Conservation (phyloP, 2,797 vertebrate species). For the Cirrhinus mrigala region DNA sequence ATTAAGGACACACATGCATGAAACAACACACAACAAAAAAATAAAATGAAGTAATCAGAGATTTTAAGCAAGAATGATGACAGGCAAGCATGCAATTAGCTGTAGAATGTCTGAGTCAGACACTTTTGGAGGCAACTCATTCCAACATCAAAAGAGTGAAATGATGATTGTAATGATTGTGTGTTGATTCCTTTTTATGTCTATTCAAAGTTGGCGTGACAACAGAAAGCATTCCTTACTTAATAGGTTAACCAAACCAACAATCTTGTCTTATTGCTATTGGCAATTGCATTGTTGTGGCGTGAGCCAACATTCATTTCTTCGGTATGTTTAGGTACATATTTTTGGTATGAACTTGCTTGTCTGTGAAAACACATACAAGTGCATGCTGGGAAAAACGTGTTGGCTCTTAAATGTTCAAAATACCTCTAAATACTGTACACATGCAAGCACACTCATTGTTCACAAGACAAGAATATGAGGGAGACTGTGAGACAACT, state of each 20-base stretch:
- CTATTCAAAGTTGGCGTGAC: conserved; percentile 23
- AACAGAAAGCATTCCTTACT: conserved; percentile 21
- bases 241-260: conserved; percentile 33
- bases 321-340: not conserved
- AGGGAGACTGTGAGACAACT: not conserved
- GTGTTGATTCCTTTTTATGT: conserved; percentile 20
- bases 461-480: not conserved
- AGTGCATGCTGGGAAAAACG: not conserved
- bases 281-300: conserved; percentile 29
- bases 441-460: not conserved
- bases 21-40: not conserved
- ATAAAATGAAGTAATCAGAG: not conserved
- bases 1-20: not conserved
- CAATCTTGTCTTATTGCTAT: conserved; percentile 42
- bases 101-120: conserved; percentile 19
- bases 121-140: conserved; percentile 10
- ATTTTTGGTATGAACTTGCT: conserved; percentile 26
- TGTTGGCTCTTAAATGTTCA: not conserved
- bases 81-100: not conserved
- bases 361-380: not conserved
- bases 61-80: not conserved
- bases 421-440: not conserved
- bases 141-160: conserved; percentile 21
- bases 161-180: conserved; percentile 29
- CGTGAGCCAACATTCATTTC: conserved; percentile 16